These are phyloP conservation scores for Pterocles orientalis DNA, from an alignment of 2,113 vertebrate species.

Conservation along the genomic window DNA sequence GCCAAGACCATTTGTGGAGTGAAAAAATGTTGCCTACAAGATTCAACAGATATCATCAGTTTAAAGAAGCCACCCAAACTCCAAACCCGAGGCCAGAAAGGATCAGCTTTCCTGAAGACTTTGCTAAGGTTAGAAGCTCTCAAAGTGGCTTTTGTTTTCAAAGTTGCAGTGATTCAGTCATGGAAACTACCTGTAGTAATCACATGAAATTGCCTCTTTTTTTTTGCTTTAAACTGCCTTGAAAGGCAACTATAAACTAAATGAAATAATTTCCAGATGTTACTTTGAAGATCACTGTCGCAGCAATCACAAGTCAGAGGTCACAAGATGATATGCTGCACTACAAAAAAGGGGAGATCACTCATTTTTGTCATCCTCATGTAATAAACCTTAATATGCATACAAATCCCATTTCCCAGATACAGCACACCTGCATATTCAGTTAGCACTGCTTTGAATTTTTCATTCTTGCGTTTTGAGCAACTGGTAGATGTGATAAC, in stretches of 20 bases:
- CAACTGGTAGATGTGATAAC: neutral
- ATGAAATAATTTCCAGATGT: neutral
- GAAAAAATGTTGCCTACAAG: neutral
- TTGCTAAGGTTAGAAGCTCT: neutral
- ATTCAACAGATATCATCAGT: neutral
- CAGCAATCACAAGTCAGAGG: neutral
- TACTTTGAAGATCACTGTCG: neutral
- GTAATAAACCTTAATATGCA: neutral
- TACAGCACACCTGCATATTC: neutral
- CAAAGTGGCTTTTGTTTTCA: neutral
- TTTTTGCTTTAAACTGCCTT: neutral
- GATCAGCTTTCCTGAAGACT: neutral
- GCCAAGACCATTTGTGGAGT: neutral
- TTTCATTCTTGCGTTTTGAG: neutral
- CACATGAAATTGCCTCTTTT: neutral
- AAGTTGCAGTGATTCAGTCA: neutral
- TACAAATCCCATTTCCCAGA: neutral
- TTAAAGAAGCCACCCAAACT: neutral
- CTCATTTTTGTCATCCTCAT: neutral
- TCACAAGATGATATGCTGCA: neutral
- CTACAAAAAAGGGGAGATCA: neutral
- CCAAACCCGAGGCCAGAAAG: neutral
- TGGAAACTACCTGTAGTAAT: neutral
- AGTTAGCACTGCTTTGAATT: neutral
- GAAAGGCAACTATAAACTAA: neutral